Base-by-base conservation (phyloP, 2,888 invertebrate species). In the Parnassius smintheus region DNA sequence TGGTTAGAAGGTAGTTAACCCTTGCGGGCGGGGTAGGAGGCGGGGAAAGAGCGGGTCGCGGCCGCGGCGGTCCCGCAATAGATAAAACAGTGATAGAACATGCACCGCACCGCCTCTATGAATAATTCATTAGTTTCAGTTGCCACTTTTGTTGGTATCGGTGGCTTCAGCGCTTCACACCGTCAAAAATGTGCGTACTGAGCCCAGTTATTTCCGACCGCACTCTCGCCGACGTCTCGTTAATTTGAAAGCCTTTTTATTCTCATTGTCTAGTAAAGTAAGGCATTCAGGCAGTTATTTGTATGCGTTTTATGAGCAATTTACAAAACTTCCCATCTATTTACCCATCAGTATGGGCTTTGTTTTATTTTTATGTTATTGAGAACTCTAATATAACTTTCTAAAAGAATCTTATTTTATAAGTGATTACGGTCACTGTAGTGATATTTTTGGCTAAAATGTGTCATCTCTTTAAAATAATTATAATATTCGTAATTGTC, bases 11-110 rank as follows among this genome's bases (percentile, higher is more conserved):
- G 89, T 84, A 88, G 87, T 89, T 89, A 90, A 88, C 90, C 88
- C 88, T 87, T 85, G 83, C 79, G 83, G 81, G 83, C 79, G 83
- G 81, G 82, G 71, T 76, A 69, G 70, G 69, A 71, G 68, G 70
- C 61, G 74, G 63, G 72, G 78, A 76, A 79, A 70, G 79, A 70
- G 79, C 77, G 81, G 77, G 78, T 74, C 77, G 80, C 78, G 77
- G 73, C 66, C 60, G 60, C 60, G 56, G 72, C 61, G 65, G 61
- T 75, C 87, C 85, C 91, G 83, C 91, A 89, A 92, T 92, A 92
- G 92, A 92, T 92, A 92, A 91, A 92, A 92, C 92, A 92, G 92
- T 89, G 92, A 92, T 92, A 92, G 92, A 91, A 92, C 92, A 92
- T 92, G 92, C 92, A 90, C 91, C 89, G 88, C 86, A 82, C 87